These are phyloP conservation scores for Sphaerophoria taeniata DNA, from an alignment of 2,888 invertebrate species.

Conservation along the genomic window DNA sequence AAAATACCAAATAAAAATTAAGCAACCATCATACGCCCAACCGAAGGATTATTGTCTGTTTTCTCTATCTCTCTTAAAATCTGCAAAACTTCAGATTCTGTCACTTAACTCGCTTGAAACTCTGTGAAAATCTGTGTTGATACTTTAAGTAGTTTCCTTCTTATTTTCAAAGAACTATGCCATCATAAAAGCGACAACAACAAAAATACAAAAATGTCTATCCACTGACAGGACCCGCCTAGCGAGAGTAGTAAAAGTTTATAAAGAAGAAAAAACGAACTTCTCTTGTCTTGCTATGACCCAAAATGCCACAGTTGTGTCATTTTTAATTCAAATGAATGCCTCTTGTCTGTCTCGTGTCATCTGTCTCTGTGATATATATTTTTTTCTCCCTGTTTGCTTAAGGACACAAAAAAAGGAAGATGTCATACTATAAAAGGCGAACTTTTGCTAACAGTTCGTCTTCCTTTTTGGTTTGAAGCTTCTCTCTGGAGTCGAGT, in stretches of 20 bases:
- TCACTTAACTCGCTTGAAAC: slow-evolving; percentile 26
- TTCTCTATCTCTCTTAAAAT: neutral
- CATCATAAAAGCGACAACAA: slow-evolving; percentile 27
- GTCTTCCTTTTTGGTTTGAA: neutral
- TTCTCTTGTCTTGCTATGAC: slow-evolving; percentile 48
- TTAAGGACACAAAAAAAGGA: slow-evolving; percentile 16
- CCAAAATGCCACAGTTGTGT: slow-evolving; percentile 64
- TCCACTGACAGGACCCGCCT: neutral
- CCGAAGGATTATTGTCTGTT: neutral
- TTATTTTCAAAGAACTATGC: slow-evolving; percentile 15
- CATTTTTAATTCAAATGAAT: slow-evolving; percentile 71
- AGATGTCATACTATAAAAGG: slow-evolving; percentile 57
- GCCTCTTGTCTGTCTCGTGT: slow-evolving; percentile 68
- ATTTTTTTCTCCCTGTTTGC: slow-evolving; percentile 2
- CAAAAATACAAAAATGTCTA: neutral
- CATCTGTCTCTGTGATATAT: slow-evolving; percentile 44
- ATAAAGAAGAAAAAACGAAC: neutral
- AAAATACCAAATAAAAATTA: neutral
- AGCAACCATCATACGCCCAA: neutral
- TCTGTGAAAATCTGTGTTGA: slow-evolving; percentile 16
- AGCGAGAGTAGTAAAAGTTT: neutral
- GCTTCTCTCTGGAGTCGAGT: neutral
- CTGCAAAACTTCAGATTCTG: slow-evolving; percentile 25
- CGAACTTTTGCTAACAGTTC: slow-evolving; percentile 34
- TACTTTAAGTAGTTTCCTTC: slow-evolving; percentile 34